phyloP scores from a whole-genome alignment of 2,113 vertebrate species.

The Stigmatopora nigra region DNA sequence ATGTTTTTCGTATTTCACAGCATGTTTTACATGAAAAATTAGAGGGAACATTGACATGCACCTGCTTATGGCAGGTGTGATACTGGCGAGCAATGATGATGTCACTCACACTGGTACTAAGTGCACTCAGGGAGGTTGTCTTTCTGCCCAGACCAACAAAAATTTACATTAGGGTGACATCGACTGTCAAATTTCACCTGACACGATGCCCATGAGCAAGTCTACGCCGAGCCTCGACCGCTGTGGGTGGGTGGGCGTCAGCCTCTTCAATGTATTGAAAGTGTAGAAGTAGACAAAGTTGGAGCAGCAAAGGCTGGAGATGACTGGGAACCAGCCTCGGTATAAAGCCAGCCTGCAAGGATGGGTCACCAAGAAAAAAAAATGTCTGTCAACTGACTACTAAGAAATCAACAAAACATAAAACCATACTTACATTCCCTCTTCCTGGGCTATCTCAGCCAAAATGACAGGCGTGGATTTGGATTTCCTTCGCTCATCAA shows the following conservation, averaged over 20 bases:
- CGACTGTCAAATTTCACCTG: constrained; percentile 49
- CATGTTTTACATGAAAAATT: too few relatives aligned
- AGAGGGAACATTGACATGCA: too few relatives aligned
- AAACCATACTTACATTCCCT: constrained; percentile 67
- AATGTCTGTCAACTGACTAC: too few relatives aligned
- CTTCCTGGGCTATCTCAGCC: constrained; percentile 72
- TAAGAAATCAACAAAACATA: too few relatives aligned
- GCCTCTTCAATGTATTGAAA: constrained; percentile 71
- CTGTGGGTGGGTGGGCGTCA: constrained; percentile 26
- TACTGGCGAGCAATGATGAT: too few relatives aligned
- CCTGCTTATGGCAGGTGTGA: too few relatives aligned
- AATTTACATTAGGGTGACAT: too few relatives aligned
- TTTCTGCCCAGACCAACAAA: too few relatives aligned
- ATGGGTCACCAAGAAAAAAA: not conserved
- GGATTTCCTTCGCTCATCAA: constrained; percentile 71
- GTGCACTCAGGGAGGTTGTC: too few relatives aligned
- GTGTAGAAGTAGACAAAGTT: constrained; percentile 81
- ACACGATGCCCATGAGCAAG: constrained; percentile 69
- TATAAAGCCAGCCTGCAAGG: constrained; percentile 68
- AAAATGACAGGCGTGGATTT: constrained; percentile 69
- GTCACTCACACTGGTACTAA: too few relatives aligned
- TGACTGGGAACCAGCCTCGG: constrained; percentile 77
- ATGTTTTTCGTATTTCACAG: too few relatives aligned
- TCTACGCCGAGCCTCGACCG: constrained; percentile 62
- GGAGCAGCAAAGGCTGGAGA: constrained; percentile 77